Base-by-base conservation (phyloP, 1,140 invertebrate species). In the Babylonia areolata region DNA sequence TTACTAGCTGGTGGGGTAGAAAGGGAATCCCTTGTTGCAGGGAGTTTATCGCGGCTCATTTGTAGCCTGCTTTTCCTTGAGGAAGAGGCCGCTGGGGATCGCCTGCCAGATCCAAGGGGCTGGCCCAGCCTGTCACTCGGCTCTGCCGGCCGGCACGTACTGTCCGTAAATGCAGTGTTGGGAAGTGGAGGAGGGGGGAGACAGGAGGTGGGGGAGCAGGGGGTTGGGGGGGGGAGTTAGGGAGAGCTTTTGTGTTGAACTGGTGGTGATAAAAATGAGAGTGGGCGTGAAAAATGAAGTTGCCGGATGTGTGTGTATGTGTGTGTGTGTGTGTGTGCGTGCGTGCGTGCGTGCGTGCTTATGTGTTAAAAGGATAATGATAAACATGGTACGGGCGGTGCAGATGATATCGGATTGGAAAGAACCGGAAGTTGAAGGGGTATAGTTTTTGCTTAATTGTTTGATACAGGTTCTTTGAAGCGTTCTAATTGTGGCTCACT, bases 271-370 rank as follows among this genome's bases (percentile, higher is more conserved):
- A n/a, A n/a, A n/a, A 51, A 17, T 12, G 46, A 51, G 9, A 12
- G 46, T 51, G 46, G 9, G 46, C 17, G 46, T 46, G 42, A 15
- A 6, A 15, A 6, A 15, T 46, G 42, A 6, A 15, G 5, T 5
- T 46, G 42, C 42, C 5, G 5, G 42, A 6, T 6, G 6, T 64
- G 58, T 64, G 58, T 64, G 58, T 64, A 23, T 64, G 58, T 64
- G 58, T 64, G 58, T 64, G 58, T 64, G 58, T 64, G 58, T 64
- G 58, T 64, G 58, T 64, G 58, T 64, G 58, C 23, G 58, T 64
- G 58, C 23, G 58, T 64, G 58, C 23, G 58, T 64, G 58, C 23
- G 58, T 64, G 58, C 23, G 58, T 64, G 58, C n/a, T n/a, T n/a
- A n/a, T n/a, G n/a, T n/a, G n/a, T n/a, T n/a, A n/a, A n/a, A n/a